phyloP scores from a whole-genome alignment of 1,140 invertebrate genomes.

The Homalodisca vitripennis region DNA sequence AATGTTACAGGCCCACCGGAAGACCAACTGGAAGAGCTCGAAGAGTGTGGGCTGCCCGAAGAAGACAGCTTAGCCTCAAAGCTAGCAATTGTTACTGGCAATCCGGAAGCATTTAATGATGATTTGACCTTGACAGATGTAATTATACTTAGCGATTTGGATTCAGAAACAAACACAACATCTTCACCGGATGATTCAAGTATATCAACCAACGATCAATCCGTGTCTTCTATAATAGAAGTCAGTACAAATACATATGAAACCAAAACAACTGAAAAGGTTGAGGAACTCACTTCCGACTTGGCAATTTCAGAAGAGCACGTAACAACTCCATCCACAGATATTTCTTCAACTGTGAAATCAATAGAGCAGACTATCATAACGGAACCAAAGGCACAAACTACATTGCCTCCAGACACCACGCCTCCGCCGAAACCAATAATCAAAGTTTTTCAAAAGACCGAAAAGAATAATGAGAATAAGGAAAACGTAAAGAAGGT shows the following conservation, averaged over 20 bases:
- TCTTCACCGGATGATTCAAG: not conserved
- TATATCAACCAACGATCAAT: not conserved
- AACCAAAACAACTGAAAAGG: not conserved
- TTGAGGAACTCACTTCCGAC: not conserved
- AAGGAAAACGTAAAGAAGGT: slow-evolving; percentile 7
- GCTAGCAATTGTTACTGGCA: slow-evolving; percentile 9
- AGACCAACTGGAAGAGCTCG: not conserved
- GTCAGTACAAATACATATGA: no score
- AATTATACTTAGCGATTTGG: slow-evolving; percentile 36
- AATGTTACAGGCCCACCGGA: not conserved
- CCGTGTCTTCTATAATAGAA: not conserved
- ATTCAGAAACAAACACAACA: slow-evolving; percentile 24
- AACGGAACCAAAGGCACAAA: not conserved
- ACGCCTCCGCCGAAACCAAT: not conserved
- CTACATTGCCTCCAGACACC: not conserved
- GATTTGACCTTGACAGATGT: slow-evolving; percentile 35
- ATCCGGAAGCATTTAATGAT: slow-evolving; percentile 26
- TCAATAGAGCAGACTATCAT: not conserved
- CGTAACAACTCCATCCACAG: not conserved
- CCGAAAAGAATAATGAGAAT: not conserved
- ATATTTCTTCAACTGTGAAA: not conserved
- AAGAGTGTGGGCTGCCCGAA: not conserved
- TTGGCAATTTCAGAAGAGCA: not conserved
- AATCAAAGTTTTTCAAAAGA: not conserved
- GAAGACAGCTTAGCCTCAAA: not conserved